phyloP scores from a whole-genome alignment of 2,797 vertebrate genomes.

The Ceyx erithaca region DNA sequence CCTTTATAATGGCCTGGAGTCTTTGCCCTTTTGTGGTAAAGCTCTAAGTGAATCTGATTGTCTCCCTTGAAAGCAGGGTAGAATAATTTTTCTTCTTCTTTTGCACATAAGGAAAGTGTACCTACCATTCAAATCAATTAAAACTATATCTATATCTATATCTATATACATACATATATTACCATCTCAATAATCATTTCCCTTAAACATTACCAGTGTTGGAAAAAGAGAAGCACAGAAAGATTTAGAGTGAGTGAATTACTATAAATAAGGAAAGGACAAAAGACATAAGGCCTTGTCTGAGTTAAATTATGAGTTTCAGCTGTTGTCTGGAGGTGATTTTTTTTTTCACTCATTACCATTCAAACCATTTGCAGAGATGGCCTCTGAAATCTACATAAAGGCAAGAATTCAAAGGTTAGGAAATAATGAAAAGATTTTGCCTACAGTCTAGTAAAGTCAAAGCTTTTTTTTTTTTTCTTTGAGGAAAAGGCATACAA shows the following conservation, averaged over 20 bases:
- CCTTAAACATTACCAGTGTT: not conserved
- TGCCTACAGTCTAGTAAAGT: not conserved
- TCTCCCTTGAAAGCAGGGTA: not conserved
- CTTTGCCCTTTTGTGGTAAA: not conserved
- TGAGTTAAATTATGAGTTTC: slow-evolving; percentile 1
- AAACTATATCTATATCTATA: not conserved
- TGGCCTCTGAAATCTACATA: slow-evolving; percentile 15
- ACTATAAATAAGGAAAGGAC: not conserved
- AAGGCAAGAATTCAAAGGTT: slow-evolving; percentile 10
- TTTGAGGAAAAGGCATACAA: not conserved
- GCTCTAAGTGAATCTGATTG: not conserved
- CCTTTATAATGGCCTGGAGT: not conserved
- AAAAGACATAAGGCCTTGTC: not conserved
- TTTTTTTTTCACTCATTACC: not conserved
- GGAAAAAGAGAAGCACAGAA: not conserved
- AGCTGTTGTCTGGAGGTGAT: not conserved
- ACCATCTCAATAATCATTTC: not conserved
- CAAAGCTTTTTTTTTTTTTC: not conserved
- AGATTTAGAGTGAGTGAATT: not conserved
- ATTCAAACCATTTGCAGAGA: not conserved
- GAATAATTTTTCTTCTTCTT: not conserved
- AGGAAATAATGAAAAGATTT: slow-evolving; percentile 20
- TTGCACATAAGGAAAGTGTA: not conserved
- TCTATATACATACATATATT: too few relatives aligned
- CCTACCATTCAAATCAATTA: not conserved